Evolutionary conservation across 2,797 vertebrate species (phyloP).

Genomic region (Anabacerthia variegaticeps): DNA sequence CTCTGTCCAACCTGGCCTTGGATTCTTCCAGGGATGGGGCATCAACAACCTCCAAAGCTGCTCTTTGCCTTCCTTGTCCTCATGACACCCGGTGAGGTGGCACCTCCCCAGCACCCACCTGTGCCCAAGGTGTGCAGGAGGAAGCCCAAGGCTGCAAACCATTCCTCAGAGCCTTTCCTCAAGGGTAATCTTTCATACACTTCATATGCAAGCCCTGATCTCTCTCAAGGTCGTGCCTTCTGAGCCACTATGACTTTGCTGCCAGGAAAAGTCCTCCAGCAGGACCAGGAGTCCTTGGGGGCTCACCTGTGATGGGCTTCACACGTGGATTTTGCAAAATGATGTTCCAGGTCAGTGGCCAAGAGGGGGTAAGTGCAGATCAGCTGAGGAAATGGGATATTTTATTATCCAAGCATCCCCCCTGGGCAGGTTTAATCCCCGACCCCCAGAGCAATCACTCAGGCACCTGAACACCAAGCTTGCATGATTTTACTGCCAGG

Average conservation of each 20-base stretch:
- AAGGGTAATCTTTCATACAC: accelerated
- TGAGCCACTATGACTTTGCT: neutral
- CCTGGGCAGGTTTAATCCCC: neutral
- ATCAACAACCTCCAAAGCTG: too few species aligned
- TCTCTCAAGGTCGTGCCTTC: neutral
- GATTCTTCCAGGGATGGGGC: neutral
- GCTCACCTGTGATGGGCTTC: neutral
- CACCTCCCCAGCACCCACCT: neutral
- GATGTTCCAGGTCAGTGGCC: neutral
- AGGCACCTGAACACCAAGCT: neutral
- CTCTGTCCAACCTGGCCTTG: neutral
- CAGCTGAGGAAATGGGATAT: neutral
- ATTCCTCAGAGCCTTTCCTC: neutral
- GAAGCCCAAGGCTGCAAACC: accelerated
- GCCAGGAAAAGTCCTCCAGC: accelerated
- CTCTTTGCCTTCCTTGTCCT: neutral
- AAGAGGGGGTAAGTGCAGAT: neutral
- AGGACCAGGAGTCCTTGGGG: neutral
- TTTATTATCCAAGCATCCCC: neutral
- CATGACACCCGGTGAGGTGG: neutral
- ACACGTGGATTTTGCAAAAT: neutral
- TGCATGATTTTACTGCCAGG: constrained; percentile 23
- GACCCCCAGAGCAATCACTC: neutral
- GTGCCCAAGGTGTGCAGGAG: neutral
- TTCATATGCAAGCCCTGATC: accelerated